Evolutionary conservation across 2,888 invertebrate genomes (phyloP).

Genomic region (Junonia oenone): DNA sequence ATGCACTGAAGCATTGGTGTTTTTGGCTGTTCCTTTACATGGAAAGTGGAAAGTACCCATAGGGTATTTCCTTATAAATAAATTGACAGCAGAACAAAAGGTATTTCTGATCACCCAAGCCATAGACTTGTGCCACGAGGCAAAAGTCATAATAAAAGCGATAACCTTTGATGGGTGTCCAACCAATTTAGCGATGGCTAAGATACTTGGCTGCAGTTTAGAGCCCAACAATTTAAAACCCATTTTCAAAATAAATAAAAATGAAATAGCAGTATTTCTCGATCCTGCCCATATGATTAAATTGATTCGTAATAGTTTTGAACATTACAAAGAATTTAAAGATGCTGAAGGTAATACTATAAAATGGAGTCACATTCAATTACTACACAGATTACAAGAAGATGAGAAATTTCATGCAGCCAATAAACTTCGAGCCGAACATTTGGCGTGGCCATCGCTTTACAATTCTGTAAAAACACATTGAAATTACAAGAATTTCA

Average conservation of each 20-base stretch:
- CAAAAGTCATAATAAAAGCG: background rate
- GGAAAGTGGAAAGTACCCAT: background rate
- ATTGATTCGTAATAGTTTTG: background rate
- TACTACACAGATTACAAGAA: background rate
- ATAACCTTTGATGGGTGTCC: background rate
- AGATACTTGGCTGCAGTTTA: background rate
- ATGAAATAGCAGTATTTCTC: background rate
- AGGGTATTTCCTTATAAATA: background rate
- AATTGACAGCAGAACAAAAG: background rate
- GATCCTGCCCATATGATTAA: background rate
- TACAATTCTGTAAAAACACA: background rate
- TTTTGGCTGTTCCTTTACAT: background rate
- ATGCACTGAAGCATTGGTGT: background rate
- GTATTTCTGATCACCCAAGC: background rate
- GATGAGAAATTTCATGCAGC: background rate
- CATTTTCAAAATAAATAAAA: background rate
- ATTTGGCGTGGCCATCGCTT: background rate
- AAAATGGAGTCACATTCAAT: background rate
- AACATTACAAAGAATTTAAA: background rate
- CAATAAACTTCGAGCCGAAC: background rate
- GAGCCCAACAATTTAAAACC: background rate
- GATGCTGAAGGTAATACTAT: background rate
- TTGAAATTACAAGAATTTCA: background rate
- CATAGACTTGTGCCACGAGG: background rate
- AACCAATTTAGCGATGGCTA: background rate